Base-by-base conservation (phyloP, 2,888 invertebrate species). In the Nematopogon swammerdamellus region DNA sequence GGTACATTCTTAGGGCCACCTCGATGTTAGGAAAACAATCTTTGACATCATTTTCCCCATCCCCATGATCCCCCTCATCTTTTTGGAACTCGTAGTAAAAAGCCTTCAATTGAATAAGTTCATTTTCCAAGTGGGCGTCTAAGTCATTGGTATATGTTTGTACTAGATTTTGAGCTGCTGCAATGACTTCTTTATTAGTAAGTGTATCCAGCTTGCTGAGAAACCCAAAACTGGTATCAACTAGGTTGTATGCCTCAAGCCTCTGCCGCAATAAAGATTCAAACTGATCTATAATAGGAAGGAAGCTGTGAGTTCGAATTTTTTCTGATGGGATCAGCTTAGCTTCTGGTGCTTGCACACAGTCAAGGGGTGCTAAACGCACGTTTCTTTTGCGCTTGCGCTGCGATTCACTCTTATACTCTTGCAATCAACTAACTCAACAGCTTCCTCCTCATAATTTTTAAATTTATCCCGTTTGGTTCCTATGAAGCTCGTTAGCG, bases 61-160 rank as follows among this genome's bases (percentile, higher is more conserved):
- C 25, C 8, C 25, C 25, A 25, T 25, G 25, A 25, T 25, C 25
- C 43, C 43, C 11, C 16, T n/a, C 18, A 43, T 43, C 43, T 43
- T 43, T 43, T 43, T 45, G 45, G 18, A 45, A 45, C 18, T 45
- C 45, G 8, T 45, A 17, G 18, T 45, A 45, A 45, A 45, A 45
- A 19, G 25, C 45, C 45, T 45, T 45, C 5, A 45, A 45, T 19
- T 45, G 45, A 45, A 45, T 45, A 16, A 45, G 45, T 45, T 45
- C 45, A 45, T 45, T 45, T 17, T 19, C 45, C 18, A 45, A 45
- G 5, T 45, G 45, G 6, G 5, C 19, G 45, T 45, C 19, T 45
- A 19, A 45, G 45, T 45, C 18, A 45, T 45, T 45, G 18, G 3
- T 45, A 45, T 45, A 45, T 5, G 45, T 45, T 45, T 45, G 5